phyloP scores from a whole-genome alignment of 2,888 invertebrate genomes.

The Escarpia spicata region DNA sequence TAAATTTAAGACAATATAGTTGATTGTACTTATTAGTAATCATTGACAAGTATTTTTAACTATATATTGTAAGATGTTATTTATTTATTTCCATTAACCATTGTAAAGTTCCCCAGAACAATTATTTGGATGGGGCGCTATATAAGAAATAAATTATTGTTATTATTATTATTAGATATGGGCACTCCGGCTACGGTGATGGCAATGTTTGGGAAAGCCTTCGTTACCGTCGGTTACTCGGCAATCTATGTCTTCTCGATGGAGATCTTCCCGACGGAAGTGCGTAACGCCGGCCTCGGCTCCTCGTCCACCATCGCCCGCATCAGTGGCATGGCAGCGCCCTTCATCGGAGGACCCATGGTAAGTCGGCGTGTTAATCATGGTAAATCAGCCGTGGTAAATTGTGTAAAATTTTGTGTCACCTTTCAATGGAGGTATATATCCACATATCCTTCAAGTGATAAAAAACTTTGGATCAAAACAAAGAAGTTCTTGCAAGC shows the following conservation, averaged over 20 bases:
- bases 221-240: slow-evolving; percentile 31
- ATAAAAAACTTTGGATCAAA: no score
- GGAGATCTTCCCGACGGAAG: slow-evolving; percentile 38
- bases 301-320: slow-evolving; percentile 29
- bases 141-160: not conserved
- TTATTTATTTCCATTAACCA: no score
- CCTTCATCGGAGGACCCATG: slow-evolving; percentile 34
- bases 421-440: no score
- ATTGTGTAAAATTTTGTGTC: no score
- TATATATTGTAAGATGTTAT: no score
- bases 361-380: slow-evolving; percentile 23
- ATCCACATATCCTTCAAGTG: no score
- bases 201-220: slow-evolving; percentile 35
- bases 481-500: not conserved
- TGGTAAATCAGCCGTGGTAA: no score
- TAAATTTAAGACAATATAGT: no score
- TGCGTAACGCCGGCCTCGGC: slow-evolving; percentile 36
- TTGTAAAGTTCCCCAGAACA: no score
- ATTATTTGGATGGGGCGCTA: no score
- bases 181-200: slow-evolving; percentile 25
- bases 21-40: no score
- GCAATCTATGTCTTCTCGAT: slow-evolving; percentile 34
- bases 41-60: no score
- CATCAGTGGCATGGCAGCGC: slow-evolving; percentile 35
- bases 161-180: not conserved